phyloP scores from a whole-genome alignment of 2,113 vertebrate species.

The Siniperca knerii region DNA sequence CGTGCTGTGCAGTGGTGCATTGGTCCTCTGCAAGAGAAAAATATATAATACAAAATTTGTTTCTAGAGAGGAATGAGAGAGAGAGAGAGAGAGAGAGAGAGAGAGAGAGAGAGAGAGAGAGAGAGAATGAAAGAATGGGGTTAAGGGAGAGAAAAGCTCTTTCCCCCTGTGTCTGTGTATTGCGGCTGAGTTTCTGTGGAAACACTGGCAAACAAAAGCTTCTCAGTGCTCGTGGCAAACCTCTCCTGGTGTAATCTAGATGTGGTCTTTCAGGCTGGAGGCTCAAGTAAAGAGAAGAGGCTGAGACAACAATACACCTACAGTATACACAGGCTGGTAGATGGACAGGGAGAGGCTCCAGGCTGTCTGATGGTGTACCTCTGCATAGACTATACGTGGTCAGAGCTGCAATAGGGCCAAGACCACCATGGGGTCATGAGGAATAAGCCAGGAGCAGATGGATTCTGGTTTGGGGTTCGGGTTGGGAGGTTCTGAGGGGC shows the following conservation, averaged over 20 bases:
- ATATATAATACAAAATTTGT: constrained; percentile 47
- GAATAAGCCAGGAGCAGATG: constrained; percentile 54
- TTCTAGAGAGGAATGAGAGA: constrained; percentile 46
- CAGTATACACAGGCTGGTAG: constrained; percentile 48
- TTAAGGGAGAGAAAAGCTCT: constrained; percentile 57
- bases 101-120: background rate
- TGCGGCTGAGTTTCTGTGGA: constrained; percentile 82
- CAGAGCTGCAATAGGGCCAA: constrained; percentile 42
- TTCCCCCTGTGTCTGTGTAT: constrained; percentile 70
- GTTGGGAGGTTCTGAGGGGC: constrained; percentile 6
- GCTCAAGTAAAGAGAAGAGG: constrained; percentile 67
- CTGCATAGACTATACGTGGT: constrained; percentile 28
- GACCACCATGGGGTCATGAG: constrained; percentile 43
- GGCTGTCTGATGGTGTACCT: constrained; percentile 29
- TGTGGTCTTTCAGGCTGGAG: constrained; percentile 76
- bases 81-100: too few species aligned
- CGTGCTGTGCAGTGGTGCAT: constrained; percentile 45
- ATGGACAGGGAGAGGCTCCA: constrained; percentile 45
- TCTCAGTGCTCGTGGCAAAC: constrained; percentile 77
- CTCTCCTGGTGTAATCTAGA: constrained; percentile 81
- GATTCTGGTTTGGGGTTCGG: constrained; percentile 48
- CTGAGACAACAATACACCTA: constrained; percentile 57
- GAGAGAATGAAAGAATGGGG: constrained; percentile 52
- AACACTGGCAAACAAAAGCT: constrained; percentile 84
- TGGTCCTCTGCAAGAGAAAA: constrained; percentile 37